Percentiles rank a stretch among this genome's conserved stretches.
These are phyloP conservation scores for Pelobates cultripes DNA, from an alignment of 2,797 vertebrate genomes.

Conservation along the genomic window DNA sequence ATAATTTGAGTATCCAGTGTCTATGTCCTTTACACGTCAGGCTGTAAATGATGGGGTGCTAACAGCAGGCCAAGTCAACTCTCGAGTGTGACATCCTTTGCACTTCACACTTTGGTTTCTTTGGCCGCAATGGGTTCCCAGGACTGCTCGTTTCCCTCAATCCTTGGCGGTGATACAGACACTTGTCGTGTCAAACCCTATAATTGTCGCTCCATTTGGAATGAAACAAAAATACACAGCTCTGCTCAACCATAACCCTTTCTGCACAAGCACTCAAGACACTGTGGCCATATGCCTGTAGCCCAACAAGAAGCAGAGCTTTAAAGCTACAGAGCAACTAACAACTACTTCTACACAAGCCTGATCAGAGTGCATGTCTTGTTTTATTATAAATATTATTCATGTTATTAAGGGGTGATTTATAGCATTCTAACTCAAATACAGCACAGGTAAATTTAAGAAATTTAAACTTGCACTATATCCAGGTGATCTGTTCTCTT, in stretches of 20 bases:
- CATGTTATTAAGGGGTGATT: no score
- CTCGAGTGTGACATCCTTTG: conserved; percentile 65
- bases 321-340: no score
- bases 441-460: no score
- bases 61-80: conserved; percentile 67
- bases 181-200: conserved; percentile 54
- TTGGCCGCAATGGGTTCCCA: conserved; percentile 66
- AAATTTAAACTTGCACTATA: no score
- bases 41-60: conserved; percentile 70
- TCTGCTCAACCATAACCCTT: neutral
- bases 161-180: conserved; percentile 72
- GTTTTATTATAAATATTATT: no score
- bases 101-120: conserved; percentile 61
- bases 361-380: no score
- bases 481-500: no score
- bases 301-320: no score
- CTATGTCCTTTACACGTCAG: conserved; percentile 68
- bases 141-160: conserved; percentile 72
- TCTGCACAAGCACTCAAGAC: no score
- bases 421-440: no score
- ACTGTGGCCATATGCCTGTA: no score
- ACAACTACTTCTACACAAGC: no score
- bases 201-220: conserved; percentile 25
- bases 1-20: conserved; percentile 72
- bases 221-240: conserved; percentile 10